Base-by-base conservation (phyloP, 2,888 invertebrate species). In the Scaptomyza caliginosa region DNA sequence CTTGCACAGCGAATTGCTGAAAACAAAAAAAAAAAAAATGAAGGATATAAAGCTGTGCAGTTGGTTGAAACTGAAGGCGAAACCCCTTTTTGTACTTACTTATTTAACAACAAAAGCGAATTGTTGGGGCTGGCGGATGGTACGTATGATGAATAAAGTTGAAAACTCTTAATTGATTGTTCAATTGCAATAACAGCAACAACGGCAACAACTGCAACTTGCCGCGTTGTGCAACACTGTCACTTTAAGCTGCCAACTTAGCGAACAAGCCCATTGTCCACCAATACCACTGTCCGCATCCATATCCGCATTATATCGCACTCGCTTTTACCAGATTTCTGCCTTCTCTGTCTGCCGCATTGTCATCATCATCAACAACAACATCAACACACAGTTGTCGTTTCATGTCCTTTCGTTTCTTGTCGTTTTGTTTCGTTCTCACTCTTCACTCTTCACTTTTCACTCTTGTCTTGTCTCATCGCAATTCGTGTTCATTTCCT, bases 151-250 rank as follows among this genome's bases (percentile, higher is more conserved):
- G 74, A 86, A 73, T 68, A 66, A 64, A 67, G 54, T 49, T 83
- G 74, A 67, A 80, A 86, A 82, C 56, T 86, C 80, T 86, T 84
- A 86, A 80, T 86, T 82, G 84, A 86, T 82, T 80, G 81, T 55
- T 74, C 74, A 86, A 83, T 74, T 75, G 73, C 78, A 34, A 17
- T 36, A 40, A 19, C 32, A 32, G 34, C 38, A 45, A 40, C 13
- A 43, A 10, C n/a, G n/a, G 30, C 32, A 28, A 4, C 55, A 34
- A 26, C 39, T 58, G 69, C 67, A 45, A 73, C 66, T 66, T 62
- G 30, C 5, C 3, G 55, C 24, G 39, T 38, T 17, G n/a, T 28
- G 16, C 38, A 58, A 36, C 36, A 50, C 43, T 45, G 42, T 38
- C 28, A 17, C 52, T 55, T 42, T 13, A 68, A 57, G 43, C 43